Conservation (phyloP, 1,140 invertebrate species). For the Monochamus saltuarius region DNA sequence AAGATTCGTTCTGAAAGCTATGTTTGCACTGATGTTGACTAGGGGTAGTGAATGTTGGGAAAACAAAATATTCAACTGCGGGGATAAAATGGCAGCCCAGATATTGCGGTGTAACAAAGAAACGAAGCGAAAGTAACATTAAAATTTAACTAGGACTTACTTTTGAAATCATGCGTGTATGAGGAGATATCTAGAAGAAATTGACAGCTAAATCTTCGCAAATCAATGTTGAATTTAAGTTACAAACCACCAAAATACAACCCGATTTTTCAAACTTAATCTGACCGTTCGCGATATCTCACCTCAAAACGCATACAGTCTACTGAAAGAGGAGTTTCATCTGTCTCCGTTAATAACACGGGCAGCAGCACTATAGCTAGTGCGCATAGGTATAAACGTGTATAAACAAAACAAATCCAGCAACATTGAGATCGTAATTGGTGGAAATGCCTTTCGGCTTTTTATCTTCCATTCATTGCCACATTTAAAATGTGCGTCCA, state of each 20-base stretch:
- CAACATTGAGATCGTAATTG: too few species aligned
- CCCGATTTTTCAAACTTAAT: constrained; percentile 7
- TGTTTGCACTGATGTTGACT: too few species aligned
- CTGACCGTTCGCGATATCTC: neutral
- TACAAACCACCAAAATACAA: constrained; percentile 16
- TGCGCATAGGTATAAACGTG: constrained; percentile 12
- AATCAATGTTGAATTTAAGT: constrained; percentile 15
- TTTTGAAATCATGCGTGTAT: constrained; percentile 21
- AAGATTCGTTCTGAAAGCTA: too few species aligned
- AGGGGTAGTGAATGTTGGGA: too few species aligned
- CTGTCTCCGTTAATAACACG: constrained; percentile 11
- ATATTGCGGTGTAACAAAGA: constrained; percentile 17
- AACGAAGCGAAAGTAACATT: constrained; percentile 12
- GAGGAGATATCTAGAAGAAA: constrained; percentile 5
- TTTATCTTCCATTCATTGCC: too few species aligned
- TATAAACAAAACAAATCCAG: too few species aligned
- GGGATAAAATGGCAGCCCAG: constrained; percentile 18
- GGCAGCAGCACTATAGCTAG: constrained; percentile 1
- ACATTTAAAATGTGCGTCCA: too few species aligned
- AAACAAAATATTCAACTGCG: constrained; percentile 8
- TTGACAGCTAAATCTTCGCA: constrained; percentile 17
- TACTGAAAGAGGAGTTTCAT: constrained; percentile 15
- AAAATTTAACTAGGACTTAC: constrained; percentile 14
- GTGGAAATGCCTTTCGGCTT: too few species aligned
- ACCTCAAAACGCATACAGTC: constrained; percentile 7